Base-by-base conservation (phyloP, 2,888 invertebrate genomes). In the Plagodis pulveraria region DNA sequence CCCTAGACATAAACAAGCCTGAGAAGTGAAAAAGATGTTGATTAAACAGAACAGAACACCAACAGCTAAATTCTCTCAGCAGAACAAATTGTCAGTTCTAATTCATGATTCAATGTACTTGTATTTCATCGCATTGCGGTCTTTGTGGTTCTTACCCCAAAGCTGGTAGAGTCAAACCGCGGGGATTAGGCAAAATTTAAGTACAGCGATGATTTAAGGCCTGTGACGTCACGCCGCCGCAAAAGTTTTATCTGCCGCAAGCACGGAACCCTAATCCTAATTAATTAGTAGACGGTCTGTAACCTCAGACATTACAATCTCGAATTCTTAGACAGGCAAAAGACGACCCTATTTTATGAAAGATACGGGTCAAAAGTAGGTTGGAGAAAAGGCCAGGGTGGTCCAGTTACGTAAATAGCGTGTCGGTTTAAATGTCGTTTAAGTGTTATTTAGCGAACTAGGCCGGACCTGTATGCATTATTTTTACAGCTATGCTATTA, bases 211-310 rank as follows among this genome's bases (percentile, higher is more conserved):
- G 69, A 72, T 69, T 70, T 69, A 72, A 58, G 64, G 61, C 53
- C 62, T 44, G 63, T 66, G 65, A 70, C 76, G 76, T 75, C 67
- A 66, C 63, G 47, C 60, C 73, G 70, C 77, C 74, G 72, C 81
- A 82, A 85, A 22, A 87, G 81, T 89, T 85, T 87, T 86, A 87
- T 89, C 86, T 86, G 80, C 76, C 69, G 74, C 74, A 69, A 74
- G 74, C 83, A 76, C 79, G 80, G 77, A 74, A 76, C 78, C 75
- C 80, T 87, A 87, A 89, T 89, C 86, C 87, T 86, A 87, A 89
- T 89, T 89, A 89, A 90, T 89, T 88, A 87, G 80, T 76, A 78
- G 80, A 80, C 80, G 81, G 80, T 78, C 80, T 80, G 81, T 79
- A 78, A 79, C 73, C 77, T 74, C 77, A 77, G 78, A 80, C 78